Evolutionary conservation across 2,888 invertebrate genomes (phyloP).

Genomic region (Oscheius myriophilus): DNA sequence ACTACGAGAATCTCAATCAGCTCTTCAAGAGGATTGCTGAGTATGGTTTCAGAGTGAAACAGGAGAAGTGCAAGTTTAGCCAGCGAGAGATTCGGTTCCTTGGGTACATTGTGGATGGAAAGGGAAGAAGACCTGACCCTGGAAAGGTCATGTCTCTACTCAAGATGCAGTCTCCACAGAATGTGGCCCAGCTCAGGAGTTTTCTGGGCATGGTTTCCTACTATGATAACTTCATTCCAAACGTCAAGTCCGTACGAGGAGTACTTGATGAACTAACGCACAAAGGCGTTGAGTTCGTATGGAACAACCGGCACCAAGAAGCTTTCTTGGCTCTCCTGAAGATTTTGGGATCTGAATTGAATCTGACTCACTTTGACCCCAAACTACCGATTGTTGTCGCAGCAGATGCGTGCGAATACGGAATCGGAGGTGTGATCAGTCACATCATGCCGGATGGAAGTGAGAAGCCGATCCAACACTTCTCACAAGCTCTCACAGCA

Average conservation of each 20-base stretch:
- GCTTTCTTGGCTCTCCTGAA: slow-evolving; percentile 18
- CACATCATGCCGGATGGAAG: slow-evolving; percentile 53
- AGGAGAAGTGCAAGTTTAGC: neutral
- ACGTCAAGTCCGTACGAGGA: slow-evolving; percentile 19
- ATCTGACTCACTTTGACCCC: slow-evolving; percentile 42
- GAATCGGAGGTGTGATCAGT: slow-evolving; percentile 51
- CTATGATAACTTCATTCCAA: slow-evolving; percentile 35
- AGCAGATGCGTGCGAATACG: slow-evolving; percentile 46
- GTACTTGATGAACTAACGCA: too few relatives aligned
- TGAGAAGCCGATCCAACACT: slow-evolving; percentile 54
- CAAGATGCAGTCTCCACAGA: slow-evolving; percentile 27
- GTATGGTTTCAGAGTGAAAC: neutral
- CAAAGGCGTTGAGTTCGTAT: slow-evolving; percentile 27
- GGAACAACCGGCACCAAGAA: slow-evolving; percentile 11
- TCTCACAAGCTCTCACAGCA: slow-evolving; percentile 44
- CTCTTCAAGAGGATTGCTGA: slow-evolving; percentile 37
- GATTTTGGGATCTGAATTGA: slow-evolving; percentile 3
- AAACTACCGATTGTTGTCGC: slow-evolving; percentile 34
- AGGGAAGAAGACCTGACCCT: slow-evolving; percentile 20
- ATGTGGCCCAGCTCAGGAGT: slow-evolving; percentile 30
- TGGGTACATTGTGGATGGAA: slow-evolving; percentile 24
- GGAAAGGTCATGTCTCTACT: slow-evolving; percentile 20
- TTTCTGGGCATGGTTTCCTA: slow-evolving; percentile 43
- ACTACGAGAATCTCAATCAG: slow-evolving; percentile 27
- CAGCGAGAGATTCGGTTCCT: slow-evolving; percentile 24